phyloP scores from a whole-genome alignment of 1,140 invertebrate genomes.

The Drosophila arizonae region DNA sequence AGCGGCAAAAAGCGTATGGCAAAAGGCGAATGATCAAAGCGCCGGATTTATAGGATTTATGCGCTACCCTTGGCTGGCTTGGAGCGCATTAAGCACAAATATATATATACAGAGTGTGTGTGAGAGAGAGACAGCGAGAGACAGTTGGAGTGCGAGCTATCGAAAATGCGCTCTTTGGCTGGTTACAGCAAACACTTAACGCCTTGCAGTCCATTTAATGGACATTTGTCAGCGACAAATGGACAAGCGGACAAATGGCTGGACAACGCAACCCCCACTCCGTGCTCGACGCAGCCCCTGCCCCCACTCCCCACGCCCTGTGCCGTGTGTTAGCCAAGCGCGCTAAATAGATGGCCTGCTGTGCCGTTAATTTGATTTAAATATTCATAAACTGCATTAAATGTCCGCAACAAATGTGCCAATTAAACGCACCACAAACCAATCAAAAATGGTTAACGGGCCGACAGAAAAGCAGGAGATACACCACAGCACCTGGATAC shows the following conservation, averaged over 20 bases:
- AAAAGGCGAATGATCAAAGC: slow-evolving; percentile 70
- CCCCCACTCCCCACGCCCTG: background rate
- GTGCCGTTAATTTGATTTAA: slow-evolving; percentile 73
- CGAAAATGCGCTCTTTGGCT: slow-evolving; percentile 45
- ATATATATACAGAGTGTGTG: background rate
- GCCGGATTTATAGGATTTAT: slow-evolving; percentile 75
- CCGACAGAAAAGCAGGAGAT: background rate
- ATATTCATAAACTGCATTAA: slow-evolving; percentile 79
- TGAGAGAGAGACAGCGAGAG: background rate
- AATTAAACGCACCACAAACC: slow-evolving; percentile 41
- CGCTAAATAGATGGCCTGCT: slow-evolving; percentile 50
- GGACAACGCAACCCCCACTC: background rate
- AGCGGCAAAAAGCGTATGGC: slow-evolving; percentile 34
- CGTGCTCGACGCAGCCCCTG: no score
- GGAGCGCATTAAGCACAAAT: slow-evolving; percentile 52
- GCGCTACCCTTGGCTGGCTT: slow-evolving; percentile 66
- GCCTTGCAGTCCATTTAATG: slow-evolving; percentile 76
- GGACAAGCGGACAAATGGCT: slow-evolving; percentile 27
- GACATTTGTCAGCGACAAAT: slow-evolving; percentile 64
- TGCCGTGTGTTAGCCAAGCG: slow-evolving; percentile 40
- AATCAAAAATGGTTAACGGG: slow-evolving; percentile 37
- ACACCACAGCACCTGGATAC: background rate
- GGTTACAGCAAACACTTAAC: slow-evolving; percentile 74
- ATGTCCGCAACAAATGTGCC: slow-evolving; percentile 66
- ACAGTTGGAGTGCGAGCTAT: background rate